Base-by-base conservation (phyloP, 1,140 invertebrate genomes). In the Drosophila grimshawi region DNA sequence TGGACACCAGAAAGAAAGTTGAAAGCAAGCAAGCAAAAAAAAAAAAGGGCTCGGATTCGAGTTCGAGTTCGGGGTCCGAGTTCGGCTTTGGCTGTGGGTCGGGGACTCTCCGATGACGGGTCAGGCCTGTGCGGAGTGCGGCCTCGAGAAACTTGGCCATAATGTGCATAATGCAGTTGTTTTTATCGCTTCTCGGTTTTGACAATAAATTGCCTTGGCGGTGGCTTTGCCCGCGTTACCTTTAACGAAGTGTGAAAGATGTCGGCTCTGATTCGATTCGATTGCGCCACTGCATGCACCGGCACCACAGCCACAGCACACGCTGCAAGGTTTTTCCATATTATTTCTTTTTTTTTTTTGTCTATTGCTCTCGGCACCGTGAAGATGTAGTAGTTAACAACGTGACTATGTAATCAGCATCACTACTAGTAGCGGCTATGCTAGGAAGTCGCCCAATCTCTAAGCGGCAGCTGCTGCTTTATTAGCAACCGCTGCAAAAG, bases 381-480 rank as follows among this genome's bases (percentile, higher is more conserved):
- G 80, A 88, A 89, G 85, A 89, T 88, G 83, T 89, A 88, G 85
- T 88, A 88, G 85, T 88, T 83, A 89, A 89, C 83, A 89, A 89
- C 83, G 85, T 89, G 85, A 89, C 85, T 83, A 80, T 88, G 80
- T 88, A 88, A 88, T 89, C 85, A 89, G 73, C 85, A 85, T 82
- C 83, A 43, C 39, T n/a, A 43, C 39, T 43, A 61, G 64, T 65
- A 53, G 60, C 73, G 41, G 60, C 39, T 43, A n/a, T 43, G 68
- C 82, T 76, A 86, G 82, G 82, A 86, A 86, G 82, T 86, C 46
- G 69, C 56, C 60, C 59, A 35, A 66, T 43, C 64, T 63, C 29
- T n/a, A 10, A 69, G 60, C 74, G 62, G 39, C 69, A 43, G 70
- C 51, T 30, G 51, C 56, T 37, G 67, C 56, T 60, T 67, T 67